phyloP scores from a whole-genome alignment of 2,797 vertebrate genomes.

The Loriculus beryllinus region DNA sequence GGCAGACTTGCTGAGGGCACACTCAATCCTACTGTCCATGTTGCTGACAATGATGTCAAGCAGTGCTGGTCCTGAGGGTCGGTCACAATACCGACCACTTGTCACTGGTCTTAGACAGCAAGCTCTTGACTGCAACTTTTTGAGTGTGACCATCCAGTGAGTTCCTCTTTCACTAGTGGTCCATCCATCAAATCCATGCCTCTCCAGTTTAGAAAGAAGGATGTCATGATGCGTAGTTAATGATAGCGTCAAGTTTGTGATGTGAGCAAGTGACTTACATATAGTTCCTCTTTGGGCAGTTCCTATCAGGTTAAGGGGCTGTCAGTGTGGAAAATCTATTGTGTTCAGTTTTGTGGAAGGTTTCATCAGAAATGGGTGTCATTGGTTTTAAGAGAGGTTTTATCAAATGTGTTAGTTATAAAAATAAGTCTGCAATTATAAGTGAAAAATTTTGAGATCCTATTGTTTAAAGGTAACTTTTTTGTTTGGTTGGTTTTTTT shows the following conservation, averaged over 20 bases:
- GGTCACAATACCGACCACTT: not conserved
- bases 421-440: not conserved
- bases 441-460: not conserved
- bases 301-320: not conserved
- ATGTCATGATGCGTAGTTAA: not conserved
- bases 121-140: not conserved
- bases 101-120: not conserved
- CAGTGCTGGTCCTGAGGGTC: no score
- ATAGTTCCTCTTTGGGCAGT: not conserved
- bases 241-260: rapidly evolving
- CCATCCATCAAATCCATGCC: not conserved
- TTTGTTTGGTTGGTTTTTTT: no score
- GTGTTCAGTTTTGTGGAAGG: not conserved
- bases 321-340: not conserved
- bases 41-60: not conserved
- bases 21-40: not conserved
- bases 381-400: not conserved
- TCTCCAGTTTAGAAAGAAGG: not conserved
- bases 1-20: not conserved
- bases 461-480: not conserved
- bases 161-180: not conserved
- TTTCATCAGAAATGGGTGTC: not conserved
- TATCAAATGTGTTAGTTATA: not conserved
- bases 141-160: not conserved
- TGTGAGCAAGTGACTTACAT: not conserved